Conservation (phyloP, 2,888 invertebrate species). For the Lacanobia wlatinum region DNA sequence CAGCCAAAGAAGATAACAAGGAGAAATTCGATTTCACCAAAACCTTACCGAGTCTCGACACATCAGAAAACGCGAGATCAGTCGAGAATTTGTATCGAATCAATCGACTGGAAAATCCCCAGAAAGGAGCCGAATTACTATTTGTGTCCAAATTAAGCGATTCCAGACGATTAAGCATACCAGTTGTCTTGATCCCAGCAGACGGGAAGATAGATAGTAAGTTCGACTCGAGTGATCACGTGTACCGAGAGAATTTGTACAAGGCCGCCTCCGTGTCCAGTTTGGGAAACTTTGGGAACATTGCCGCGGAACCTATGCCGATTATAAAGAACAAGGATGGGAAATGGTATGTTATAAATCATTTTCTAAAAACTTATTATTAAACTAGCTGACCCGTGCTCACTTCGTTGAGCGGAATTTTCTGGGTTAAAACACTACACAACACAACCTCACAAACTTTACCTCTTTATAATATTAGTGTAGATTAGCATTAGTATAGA, state of each 20-base stretch:
- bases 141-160: conserved; percentile 82
- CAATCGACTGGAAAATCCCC: conserved; percentile 71
- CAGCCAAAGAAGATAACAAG: conserved; percentile 79
- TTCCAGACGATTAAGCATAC: conserved; percentile 84
- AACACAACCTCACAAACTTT: too few species aligned
- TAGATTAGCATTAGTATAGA: too few species aligned
- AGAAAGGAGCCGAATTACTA: conserved; percentile 79
- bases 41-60: conserved; percentile 65
- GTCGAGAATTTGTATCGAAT: conserved; percentile 82
- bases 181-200: conserved; percentile 83
- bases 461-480: too few species aligned
- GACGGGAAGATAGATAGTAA: conserved; percentile 77
- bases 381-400: too few species aligned
- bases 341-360: conserved; percentile 80
- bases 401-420: too few species aligned
- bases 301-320: conserved; percentile 86
- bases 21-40: conserved; percentile 81
- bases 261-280: conserved; percentile 87
- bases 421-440: too few species aligned
- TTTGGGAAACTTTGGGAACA: conserved; percentile 85
- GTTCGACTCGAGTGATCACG: conserved; percentile 87
- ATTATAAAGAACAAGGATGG: conserved; percentile 88
- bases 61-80: conserved; percentile 78
- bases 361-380: too few species aligned
- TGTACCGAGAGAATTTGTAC: conserved; percentile 86